These are phyloP conservation scores for Celastrina argiolus DNA, from an alignment of 2,888 invertebrate genomes.

Conservation along the genomic window DNA sequence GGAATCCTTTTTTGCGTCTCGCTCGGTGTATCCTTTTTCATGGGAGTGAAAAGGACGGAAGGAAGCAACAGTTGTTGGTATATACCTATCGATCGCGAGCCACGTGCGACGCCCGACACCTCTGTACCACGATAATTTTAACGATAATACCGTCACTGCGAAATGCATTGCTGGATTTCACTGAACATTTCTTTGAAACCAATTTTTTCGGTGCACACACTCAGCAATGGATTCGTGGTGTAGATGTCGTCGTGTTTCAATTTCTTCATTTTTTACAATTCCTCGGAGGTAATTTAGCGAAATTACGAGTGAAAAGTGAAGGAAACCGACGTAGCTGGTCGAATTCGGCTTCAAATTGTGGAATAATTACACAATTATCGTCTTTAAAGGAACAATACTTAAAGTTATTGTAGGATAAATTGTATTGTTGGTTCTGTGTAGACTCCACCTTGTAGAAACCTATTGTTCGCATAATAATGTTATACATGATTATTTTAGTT, in stretches of 20 bases:
- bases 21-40: conserved; percentile 28
- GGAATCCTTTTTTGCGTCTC: conserved; percentile 53
- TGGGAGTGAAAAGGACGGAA: conserved; percentile 41
- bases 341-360: conserved; percentile 1
- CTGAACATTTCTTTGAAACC: not conserved
- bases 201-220: not conserved
- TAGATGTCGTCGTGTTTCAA: not conserved
- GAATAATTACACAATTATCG: not conserved
- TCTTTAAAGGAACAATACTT: not conserved
- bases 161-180: not conserved
- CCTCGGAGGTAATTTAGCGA: conserved; percentile 7
- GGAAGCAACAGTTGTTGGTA: conserved; percentile 73
- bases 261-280: conserved; percentile 3
- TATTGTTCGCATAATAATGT: too few relatives aligned
- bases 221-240: not conserved
- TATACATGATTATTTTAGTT: too few relatives aligned
- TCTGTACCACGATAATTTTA: conserved; percentile 29
- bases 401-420: not conserved
- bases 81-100: conserved; percentile 63
- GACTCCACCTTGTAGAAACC: not conserved
- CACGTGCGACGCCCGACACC: conserved; percentile 59
- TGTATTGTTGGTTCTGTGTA: not conserved
- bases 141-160: not conserved
- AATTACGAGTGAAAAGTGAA: conserved; percentile 10
- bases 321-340: not conserved